These are phyloP conservation scores for Syrrhaptes paradoxus DNA, from an alignment of 2,113 vertebrate species.

Conservation along the genomic window DNA sequence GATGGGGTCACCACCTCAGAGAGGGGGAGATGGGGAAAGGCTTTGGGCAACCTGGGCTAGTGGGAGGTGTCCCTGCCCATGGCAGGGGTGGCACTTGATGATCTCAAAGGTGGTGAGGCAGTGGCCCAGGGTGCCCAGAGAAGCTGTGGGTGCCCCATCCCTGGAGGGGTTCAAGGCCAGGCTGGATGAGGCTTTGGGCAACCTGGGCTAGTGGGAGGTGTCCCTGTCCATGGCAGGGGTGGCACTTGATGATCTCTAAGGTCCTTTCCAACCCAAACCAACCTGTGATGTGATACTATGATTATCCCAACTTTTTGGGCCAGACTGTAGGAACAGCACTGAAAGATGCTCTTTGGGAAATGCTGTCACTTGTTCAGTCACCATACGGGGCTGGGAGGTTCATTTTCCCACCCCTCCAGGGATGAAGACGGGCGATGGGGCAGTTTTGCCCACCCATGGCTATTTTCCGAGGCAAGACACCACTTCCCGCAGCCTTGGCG, in stretches of 20 bases:
- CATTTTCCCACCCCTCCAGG: background rate
- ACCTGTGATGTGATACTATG: no score
- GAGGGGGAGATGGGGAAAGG: background rate
- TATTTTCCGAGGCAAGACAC: fast-evolving
- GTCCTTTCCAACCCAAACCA: no score
- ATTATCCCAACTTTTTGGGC: fast-evolving
- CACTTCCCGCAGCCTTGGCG: fast-evolving
- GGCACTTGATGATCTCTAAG: no score
- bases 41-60: background rate
- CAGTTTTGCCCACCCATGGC: fast-evolving
- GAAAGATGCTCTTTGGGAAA: fast-evolving
- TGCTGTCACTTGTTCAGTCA: fast-evolving
- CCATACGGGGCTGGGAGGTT: fast-evolving
- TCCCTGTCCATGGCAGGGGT: no score
- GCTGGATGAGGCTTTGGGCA: background rate
- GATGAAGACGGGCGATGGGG: fast-evolving
- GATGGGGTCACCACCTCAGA: background rate
- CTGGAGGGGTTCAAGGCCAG: no score
- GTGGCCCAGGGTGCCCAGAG: no score
- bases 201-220: no score
- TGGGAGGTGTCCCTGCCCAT: no score
- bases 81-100: no score
- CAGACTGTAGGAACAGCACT: fast-evolving
- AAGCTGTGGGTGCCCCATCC: no score
- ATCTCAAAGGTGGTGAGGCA: no score